Conservation (phyloP, 2,797 vertebrate genomes). For the Anas georgica region DNA sequence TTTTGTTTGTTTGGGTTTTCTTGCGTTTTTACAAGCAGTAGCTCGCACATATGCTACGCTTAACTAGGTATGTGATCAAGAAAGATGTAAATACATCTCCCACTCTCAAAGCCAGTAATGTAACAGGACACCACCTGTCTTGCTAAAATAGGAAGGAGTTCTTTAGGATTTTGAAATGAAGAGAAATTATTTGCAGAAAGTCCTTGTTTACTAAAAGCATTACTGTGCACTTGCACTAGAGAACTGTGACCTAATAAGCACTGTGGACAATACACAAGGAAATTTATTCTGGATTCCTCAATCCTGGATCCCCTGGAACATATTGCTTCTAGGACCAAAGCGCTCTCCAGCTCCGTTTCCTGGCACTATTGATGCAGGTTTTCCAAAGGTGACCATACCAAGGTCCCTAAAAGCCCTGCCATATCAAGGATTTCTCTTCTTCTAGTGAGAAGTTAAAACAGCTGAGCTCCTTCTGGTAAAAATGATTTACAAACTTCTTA, state of each 20-base stretch:
- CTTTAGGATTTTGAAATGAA: not conserved
- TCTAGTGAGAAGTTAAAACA: not conserved
- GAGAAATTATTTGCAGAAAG: not conserved
- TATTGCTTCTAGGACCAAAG: not conserved
- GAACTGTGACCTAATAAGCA: not conserved
- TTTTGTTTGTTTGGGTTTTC: too few relatives aligned
- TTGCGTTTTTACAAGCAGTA: not conserved
- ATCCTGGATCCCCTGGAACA: not conserved
- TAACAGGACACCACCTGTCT: not conserved
- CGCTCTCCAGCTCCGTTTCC: not conserved
- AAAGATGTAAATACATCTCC: not conserved
- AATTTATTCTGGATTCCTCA: not conserved
- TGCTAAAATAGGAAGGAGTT: rapidly evolving
- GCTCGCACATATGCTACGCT: not conserved
- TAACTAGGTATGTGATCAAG: not conserved
- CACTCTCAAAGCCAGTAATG: not conserved
- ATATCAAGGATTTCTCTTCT: not conserved
- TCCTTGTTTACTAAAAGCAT: not conserved
- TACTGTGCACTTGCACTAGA: not conserved
- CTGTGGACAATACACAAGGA: not conserved
- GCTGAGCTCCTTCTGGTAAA: rapidly evolving
- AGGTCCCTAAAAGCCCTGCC: not conserved
- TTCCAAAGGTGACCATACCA: not conserved
- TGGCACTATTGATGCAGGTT: not conserved
- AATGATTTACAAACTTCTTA: not conserved